Percentiles rank a stretch among this genome's conserved stretches.
Conservation (phyloP, 2,113 vertebrate species). For the Dicrurus megarhynchus region DNA sequence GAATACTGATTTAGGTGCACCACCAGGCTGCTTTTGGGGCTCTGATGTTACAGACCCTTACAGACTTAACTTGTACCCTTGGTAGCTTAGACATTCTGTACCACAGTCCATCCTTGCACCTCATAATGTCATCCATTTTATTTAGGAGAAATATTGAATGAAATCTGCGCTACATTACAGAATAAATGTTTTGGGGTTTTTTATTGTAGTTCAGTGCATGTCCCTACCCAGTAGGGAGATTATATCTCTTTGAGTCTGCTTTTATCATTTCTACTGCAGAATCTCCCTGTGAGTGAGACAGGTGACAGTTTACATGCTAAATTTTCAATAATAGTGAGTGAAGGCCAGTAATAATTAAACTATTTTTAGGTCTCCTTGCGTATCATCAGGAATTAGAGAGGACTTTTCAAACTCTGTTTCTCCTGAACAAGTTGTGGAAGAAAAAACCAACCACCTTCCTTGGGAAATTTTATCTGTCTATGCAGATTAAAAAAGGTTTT, state of each 20-base stretch:
- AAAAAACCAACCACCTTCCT: not conserved
- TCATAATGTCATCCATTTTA: not conserved
- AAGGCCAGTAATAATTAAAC: not conserved
- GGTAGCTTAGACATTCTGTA: not conserved
- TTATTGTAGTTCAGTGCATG: not conserved
- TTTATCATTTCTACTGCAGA: not conserved
- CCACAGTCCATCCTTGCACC: not conserved
- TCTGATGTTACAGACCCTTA: not conserved
- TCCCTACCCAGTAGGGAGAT: not conserved
- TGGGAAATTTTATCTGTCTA: not conserved
- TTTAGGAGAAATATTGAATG: not conserved
- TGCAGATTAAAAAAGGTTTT: not conserved
- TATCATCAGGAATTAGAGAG: not conserved
- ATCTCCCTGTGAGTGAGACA: not conserved
- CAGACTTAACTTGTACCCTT: not conserved
- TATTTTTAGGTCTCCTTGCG: not conserved
- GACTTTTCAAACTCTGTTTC: not conserved
- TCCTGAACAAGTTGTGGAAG: rapidly evolving
- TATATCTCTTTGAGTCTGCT: not conserved
- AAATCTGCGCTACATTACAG: not conserved
- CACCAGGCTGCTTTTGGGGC: not conserved
- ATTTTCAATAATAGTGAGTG: not conserved
- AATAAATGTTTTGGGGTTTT: not conserved
- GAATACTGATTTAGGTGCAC: not conserved
- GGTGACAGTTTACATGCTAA: not conserved